These are phyloP conservation scores for Phymorhynchus buccinoides DNA, from an alignment of 1,140 invertebrate genomes.

Conservation along the genomic window DNA sequence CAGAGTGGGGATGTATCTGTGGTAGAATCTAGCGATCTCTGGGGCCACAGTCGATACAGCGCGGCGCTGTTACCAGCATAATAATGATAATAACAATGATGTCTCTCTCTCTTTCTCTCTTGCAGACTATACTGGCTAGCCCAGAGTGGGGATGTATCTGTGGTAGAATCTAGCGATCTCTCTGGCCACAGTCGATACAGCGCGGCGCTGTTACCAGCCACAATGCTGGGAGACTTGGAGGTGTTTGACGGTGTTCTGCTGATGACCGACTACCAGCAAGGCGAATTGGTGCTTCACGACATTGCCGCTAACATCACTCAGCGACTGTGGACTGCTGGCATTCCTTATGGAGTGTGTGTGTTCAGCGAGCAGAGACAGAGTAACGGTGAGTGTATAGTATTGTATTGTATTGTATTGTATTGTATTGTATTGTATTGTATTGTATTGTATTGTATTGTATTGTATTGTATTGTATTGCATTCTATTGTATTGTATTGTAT, in stretches of 20 bases:
- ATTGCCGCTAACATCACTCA: slow-evolving; percentile 12
- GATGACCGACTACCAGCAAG: background rate
- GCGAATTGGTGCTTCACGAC: slow-evolving; percentile 1
- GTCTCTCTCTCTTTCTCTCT: no score
- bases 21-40: no score
- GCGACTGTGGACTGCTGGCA: background rate
- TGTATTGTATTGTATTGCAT: no score
- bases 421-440: no score
- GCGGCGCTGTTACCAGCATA: no score
- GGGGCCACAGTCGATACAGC: no score
- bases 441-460: no score
- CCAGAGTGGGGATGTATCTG: slow-evolving; percentile 19
- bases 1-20: no score
- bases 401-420: no score
- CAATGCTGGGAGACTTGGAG: background rate
- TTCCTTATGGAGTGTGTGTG: background rate
- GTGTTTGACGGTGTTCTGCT: background rate
- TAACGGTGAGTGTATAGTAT: background rate
- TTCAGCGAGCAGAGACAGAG: background rate
- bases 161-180: slow-evolving; percentile 16
- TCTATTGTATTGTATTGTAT: no score
- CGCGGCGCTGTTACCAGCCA: background rate
- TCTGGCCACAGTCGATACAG: slow-evolving; percentile 23
- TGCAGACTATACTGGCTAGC: slow-evolving; percentile 34
- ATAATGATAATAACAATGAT: no score